phyloP scores from a whole-genome alignment of 2,113 vertebrate species.

The Myotis brandtii region DNA sequence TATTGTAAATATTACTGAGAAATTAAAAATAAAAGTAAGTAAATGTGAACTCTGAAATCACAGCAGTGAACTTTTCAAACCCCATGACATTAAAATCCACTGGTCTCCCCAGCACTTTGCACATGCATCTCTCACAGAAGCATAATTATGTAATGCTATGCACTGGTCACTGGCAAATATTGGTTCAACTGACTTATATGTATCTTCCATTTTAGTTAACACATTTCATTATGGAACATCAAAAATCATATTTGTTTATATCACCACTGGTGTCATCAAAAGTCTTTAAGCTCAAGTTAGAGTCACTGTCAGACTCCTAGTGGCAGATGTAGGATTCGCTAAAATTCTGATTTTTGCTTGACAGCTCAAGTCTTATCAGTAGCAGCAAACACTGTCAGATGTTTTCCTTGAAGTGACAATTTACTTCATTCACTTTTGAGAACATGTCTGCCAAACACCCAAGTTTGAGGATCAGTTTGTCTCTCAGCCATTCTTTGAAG shows the following conservation, averaged over 20 bases:
- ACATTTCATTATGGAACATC: background rate
- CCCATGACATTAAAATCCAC: background rate
- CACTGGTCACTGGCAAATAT: background rate
- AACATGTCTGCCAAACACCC: background rate
- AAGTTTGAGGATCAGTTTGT: background rate
- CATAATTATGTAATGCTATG: background rate
- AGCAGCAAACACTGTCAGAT: background rate
- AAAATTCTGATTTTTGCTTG: constrained; percentile 48
- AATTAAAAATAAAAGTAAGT: background rate
- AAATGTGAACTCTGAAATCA: background rate
- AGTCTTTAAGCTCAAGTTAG: background rate
- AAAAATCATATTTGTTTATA: background rate
- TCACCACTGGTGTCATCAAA: background rate
- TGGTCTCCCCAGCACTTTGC: background rate
- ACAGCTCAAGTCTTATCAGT: constrained; percentile 50
- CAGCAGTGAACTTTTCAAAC: background rate
- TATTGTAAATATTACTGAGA: background rate
- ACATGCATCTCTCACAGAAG: background rate
- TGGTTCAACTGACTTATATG: background rate
- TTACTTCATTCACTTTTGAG: constrained; percentile 20
- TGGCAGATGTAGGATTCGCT: background rate
- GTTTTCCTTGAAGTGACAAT: constrained; percentile 37
- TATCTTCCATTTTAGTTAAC: background rate
- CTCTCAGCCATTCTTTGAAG: constrained; percentile 7
- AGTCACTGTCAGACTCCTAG: background rate